phyloP scores from a whole-genome alignment of 2,113 vertebrate genomes.

The Cygnus atratus region DNA sequence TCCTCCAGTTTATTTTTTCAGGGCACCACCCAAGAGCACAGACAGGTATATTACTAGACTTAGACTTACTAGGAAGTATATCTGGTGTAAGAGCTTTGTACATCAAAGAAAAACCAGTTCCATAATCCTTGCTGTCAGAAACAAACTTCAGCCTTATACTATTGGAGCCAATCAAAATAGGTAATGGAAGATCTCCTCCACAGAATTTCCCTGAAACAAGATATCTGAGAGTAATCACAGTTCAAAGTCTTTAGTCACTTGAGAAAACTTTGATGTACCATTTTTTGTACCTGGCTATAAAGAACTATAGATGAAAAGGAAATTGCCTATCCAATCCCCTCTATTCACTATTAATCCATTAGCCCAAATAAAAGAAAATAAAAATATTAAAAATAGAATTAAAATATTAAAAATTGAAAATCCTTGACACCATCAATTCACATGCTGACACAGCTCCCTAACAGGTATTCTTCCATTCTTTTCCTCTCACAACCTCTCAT shows the following conservation, averaged over 20 bases:
- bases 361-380: background rate
- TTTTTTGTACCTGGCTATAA: background rate
- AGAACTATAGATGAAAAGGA: background rate
- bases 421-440: background rate
- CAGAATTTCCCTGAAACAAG: slow-evolving; percentile 80
- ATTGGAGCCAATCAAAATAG: slow-evolving; percentile 74
- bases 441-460: background rate
- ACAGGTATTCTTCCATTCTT: background rate
- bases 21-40: background rate
- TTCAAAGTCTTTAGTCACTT: background rate
- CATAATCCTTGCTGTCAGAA: slow-evolving; percentile 77
- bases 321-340: background rate
- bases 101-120: slow-evolving; percentile 80
- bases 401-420: background rate
- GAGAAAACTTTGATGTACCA: background rate
- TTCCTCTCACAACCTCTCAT: background rate
- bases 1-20: background rate
- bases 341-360: background rate
- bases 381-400: too few species aligned
- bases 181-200: slow-evolving; percentile 64
- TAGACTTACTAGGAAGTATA: slow-evolving; percentile 70
- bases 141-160: slow-evolving; percentile 78
- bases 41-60: background rate
- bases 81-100: slow-evolving; percentile 72
- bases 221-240: background rate